These are phyloP conservation scores for Tuberolachnus salignus DNA, from an alignment of 2,888 invertebrate species.

Conservation along the genomic window DNA sequence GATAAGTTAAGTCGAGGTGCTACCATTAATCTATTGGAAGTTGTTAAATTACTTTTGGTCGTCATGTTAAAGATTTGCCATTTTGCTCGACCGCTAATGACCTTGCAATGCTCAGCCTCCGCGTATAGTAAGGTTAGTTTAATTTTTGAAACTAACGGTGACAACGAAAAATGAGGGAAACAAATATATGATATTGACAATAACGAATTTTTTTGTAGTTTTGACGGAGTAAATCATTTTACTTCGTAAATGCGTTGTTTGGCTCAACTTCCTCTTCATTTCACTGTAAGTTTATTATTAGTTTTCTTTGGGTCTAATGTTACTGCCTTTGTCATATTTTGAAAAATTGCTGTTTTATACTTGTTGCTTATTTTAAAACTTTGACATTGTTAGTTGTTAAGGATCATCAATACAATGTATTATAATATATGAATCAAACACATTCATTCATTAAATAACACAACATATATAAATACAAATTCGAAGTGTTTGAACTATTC, in stretches of 20 bases:
- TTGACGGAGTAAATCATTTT: slow-evolving; percentile 34
- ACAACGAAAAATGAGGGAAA: slow-evolving; percentile 6
- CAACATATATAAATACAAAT: no score
- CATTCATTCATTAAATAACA: no score
- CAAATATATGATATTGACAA: not conserved
- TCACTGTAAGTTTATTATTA: slow-evolving; percentile 19
- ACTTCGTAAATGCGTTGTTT: slow-evolving; percentile 1
- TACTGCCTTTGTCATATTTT: not conserved
- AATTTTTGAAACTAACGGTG: slow-evolving; percentile 6
- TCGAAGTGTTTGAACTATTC: no score
- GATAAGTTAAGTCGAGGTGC: slow-evolving; percentile 29
- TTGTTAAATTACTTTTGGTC: slow-evolving; percentile 36
- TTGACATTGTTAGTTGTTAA: not conserved
- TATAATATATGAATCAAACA: no score
- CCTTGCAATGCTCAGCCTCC: not conserved
- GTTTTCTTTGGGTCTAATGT: not conserved
- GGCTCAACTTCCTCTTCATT: not conserved
- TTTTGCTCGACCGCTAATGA: slow-evolving; percentile 18
- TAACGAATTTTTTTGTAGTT: slow-evolving; percentile 20
- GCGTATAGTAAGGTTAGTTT: not conserved
- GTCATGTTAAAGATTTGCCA: slow-evolving; percentile 35
- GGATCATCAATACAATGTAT: not conserved
- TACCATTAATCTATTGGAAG: slow-evolving; percentile 35
- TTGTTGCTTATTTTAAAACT: not conserved
- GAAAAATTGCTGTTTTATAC: slow-evolving; percentile 12